phyloP scores from a whole-genome alignment of 2,113 vertebrate genomes.

The Sphaerodactylus townsendi region DNA sequence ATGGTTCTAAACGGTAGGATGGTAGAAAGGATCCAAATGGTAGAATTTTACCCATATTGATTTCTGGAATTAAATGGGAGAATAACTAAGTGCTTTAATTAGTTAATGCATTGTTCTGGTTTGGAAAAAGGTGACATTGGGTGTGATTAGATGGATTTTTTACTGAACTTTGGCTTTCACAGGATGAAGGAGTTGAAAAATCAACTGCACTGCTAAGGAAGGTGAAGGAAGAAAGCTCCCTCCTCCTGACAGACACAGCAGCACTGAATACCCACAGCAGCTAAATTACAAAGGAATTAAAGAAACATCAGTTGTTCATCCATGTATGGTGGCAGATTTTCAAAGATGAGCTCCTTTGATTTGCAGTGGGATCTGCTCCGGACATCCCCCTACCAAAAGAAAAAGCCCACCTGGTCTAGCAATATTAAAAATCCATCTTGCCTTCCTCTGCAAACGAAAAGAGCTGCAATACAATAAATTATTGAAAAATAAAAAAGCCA shows the following conservation, averaged over 20 bases:
- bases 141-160: neutral
- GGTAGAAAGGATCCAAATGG: too few relatives aligned
- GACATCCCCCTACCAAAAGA: constrained; percentile 59
- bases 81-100: neutral
- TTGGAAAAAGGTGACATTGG: constrained; percentile 21
- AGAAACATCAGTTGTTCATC: constrained; percentile 55
- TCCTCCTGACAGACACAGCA: rapidly evolving
- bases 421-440: constrained; percentile 64
- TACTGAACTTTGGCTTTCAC: constrained; percentile 7
- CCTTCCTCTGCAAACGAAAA: constrained; percentile 42
- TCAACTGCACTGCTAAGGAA: neutral
- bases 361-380: constrained; percentile 62
- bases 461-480: constrained; percentile 48
- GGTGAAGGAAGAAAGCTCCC: rapidly evolving
- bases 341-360: constrained; percentile 63
- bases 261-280: constrained; percentile 11
- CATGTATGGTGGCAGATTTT: constrained; percentile 58
- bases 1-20: neutral
- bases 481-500: constrained; percentile 25
- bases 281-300: constrained; percentile 57
- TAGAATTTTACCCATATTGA: neutral
- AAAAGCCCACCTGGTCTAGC: constrained; percentile 42
- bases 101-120: neutral
- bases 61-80: neutral
- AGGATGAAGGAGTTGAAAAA: neutral